Evolutionary conservation across 2,113 vertebrate species (phyloP).

Genomic region (Chamaetylas fuelleborni): DNA sequence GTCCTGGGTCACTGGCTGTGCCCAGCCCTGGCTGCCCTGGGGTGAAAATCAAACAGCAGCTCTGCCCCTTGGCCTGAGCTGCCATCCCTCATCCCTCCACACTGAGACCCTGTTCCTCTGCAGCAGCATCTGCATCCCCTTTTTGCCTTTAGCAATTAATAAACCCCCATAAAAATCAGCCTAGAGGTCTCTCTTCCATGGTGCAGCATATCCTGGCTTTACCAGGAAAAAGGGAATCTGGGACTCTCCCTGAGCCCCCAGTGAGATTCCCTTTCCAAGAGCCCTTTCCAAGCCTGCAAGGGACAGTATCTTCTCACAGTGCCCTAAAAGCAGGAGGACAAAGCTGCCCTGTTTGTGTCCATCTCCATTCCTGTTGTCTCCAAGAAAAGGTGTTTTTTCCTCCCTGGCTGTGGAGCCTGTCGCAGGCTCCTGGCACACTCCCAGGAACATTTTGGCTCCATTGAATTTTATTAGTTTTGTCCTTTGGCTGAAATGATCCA

Average conservation of each 20-base stretch:
- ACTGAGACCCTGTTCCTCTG: accelerated
- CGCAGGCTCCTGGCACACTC: background rate
- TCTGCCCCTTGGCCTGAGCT: background rate
- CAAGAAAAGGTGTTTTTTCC: background rate
- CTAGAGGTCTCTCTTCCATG: background rate
- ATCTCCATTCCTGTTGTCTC: accelerated
- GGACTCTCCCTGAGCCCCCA: background rate
- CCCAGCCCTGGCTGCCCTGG: background rate
- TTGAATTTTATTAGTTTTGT: slow-evolving; percentile 6
- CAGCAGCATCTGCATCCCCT: background rate
- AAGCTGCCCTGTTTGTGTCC: background rate
- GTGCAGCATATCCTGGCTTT: background rate
- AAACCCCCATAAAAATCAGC: background rate
- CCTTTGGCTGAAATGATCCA: background rate
- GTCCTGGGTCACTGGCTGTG: accelerated
- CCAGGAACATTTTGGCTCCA: background rate
- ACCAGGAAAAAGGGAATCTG: no score
- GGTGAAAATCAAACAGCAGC: background rate
- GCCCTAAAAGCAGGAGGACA: background rate
- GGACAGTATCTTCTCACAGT: accelerated
- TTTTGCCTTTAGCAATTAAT: background rate
- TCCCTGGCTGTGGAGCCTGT: background rate
- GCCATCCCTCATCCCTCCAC: background rate
- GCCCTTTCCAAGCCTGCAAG: background rate
- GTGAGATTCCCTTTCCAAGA: background rate